phyloP scores from a whole-genome alignment of 2,888 invertebrate genomes.

The Torymus auratus region DNA sequence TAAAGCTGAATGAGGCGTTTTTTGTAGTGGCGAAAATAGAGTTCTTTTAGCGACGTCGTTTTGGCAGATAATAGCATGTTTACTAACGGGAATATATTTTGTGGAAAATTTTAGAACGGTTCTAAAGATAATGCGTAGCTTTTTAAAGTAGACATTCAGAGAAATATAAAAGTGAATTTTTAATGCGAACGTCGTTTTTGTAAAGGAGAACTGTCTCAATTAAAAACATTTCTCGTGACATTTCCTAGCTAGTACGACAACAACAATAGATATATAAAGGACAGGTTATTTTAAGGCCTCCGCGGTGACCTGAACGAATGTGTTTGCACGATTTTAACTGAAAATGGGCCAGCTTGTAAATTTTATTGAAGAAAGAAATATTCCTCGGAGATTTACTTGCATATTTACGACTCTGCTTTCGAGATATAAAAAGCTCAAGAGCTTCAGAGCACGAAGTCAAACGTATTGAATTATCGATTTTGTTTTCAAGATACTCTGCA shows the following conservation, averaged over 20 bases:
- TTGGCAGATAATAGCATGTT: background rate
- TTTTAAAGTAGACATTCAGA: background rate
- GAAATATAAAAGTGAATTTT: too few species aligned
- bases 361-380: background rate
- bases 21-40: too few species aligned
- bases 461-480: constrained; percentile 1
- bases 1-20: too few species aligned
- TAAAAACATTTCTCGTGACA: too few species aligned
- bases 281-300: background rate
- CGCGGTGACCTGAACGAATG: background rate
- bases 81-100: background rate
- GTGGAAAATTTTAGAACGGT: background rate
- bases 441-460: background rate
- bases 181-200: too few species aligned
- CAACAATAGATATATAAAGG: too few species aligned
- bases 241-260: too few species aligned
- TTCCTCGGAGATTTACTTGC: background rate
- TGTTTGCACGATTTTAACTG: background rate
- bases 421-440: background rate
- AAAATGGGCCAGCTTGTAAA: constrained; percentile 24
- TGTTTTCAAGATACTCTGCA: background rate
- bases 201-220: too few species aligned
- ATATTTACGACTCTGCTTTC: background rate
- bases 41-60: too few species aligned
- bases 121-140: too few species aligned